Percentiles rank a stretch among this genome's conserved stretches.
These are phyloP conservation scores for Halisarca cf. caerulea DNA, from an alignment of 37 sponge, comb jelly and placozoan species.

Conservation along the genomic window DNA sequence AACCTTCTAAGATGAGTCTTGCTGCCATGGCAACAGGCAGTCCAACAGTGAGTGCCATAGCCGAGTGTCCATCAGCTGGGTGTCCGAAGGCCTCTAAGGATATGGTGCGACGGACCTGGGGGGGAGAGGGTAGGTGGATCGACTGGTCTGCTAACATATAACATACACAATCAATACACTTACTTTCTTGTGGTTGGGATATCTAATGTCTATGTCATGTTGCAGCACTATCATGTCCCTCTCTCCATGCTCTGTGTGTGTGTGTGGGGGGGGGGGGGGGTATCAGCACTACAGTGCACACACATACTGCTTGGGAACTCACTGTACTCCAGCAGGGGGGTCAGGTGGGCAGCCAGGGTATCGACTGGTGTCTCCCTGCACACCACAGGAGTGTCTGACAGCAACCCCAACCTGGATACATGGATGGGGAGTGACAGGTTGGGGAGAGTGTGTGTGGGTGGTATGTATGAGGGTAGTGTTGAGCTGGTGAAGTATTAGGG, in stretches of 20 bases:
- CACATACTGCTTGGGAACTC: not conserved
- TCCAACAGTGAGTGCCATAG: slow-evolving; percentile 93
- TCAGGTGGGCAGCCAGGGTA: slow-evolving; percentile 60
- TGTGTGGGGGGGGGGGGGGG: not conserved
- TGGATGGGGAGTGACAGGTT: not conserved
- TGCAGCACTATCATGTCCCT: slow-evolving; percentile 74
- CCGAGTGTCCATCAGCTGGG: slow-evolving; percentile 57
- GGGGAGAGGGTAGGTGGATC: not conserved
- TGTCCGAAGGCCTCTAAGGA: slow-evolving; percentile 69
- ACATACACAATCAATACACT: no score
- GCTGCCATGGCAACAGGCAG: slow-evolving; percentile 89
- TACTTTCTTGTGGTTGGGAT: slow-evolving; percentile 34
- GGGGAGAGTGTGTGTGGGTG: not conserved
- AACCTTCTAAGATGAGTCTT: slow-evolving; percentile 74
- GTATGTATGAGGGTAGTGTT: not conserved
- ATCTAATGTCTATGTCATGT: slow-evolving; percentile 64
- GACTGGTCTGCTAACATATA: no score
- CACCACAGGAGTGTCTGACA: slow-evolving; percentile 57
- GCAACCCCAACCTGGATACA: slow-evolving; percentile 57
- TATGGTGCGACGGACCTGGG: slow-evolving; percentile 57
- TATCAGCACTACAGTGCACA: not conserved
- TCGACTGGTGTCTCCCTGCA: slow-evolving; percentile 50
- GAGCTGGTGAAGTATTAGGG: not conserved
- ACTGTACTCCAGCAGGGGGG: slow-evolving; percentile 36
- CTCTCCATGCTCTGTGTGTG: slow-evolving; percentile 47